These are phyloP conservation scores for Nasonovia ribisnigri DNA, from an alignment of 2,888 invertebrate species.

Conservation along the genomic window DNA sequence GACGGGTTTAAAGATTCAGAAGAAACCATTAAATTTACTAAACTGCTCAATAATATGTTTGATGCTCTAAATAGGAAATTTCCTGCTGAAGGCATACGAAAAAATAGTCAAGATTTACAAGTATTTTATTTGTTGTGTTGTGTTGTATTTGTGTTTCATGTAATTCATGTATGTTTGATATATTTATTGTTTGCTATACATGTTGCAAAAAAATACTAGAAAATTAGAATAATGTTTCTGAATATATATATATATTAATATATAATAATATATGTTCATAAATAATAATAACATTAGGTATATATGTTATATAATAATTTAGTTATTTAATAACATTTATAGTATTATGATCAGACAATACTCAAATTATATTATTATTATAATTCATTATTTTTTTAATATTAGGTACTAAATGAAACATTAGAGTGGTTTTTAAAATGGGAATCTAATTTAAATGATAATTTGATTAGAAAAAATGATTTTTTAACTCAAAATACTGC, in stretches of 20 bases:
- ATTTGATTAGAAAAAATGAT: constrained; percentile 12
- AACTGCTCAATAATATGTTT: constrained; percentile 11
- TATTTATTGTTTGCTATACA: too few relatives aligned
- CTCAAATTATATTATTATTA: too few relatives aligned
- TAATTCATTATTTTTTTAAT: neutral
- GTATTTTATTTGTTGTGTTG: constrained; percentile 8
- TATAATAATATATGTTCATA: neutral
- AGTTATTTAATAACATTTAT: too few relatives aligned
- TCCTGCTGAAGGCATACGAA: neutral
- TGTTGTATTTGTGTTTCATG: neutral
- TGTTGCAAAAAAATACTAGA: neutral
- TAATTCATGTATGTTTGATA: too few relatives aligned
- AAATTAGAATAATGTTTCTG: too few relatives aligned
- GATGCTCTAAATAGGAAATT: neutral
- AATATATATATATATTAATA: too few relatives aligned
- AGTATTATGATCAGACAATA: neutral
- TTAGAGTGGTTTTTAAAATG: neutral
- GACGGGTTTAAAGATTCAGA: neutral
- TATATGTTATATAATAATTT: too few relatives aligned
- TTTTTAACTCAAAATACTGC: constrained; percentile 11
- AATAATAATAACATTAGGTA: neutral
- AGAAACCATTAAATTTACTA: neutral
- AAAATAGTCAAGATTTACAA: constrained; percentile 11
- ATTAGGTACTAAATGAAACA: neutral
- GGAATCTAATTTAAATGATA: neutral